Conservation (phyloP, 2,888 invertebrate species). For the Agrochola macilenta region DNA sequence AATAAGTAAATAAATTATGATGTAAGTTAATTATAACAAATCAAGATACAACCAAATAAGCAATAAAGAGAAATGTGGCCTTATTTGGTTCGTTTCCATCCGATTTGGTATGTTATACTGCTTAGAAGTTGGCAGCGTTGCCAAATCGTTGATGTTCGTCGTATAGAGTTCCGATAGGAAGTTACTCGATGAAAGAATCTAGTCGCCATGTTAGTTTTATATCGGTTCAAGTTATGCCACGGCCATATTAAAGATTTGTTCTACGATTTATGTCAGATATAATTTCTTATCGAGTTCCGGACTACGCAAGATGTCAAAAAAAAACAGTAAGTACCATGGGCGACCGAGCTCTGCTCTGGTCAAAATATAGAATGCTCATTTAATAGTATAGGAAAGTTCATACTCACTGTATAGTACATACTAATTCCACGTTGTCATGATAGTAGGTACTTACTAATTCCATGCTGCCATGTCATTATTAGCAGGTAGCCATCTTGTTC, state of each 20-base stretch:
- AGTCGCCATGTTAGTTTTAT: constrained; percentile 26
- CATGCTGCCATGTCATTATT: too few relatives aligned
- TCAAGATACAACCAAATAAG: background rate
- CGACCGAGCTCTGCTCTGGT: too few relatives aligned
- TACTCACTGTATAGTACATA: background rate
- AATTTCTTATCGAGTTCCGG: background rate
- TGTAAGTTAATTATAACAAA: background rate
- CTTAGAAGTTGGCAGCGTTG: constrained; percentile 50
- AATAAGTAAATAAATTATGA: background rate
- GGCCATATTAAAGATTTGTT: background rate
- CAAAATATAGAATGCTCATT: too few relatives aligned
- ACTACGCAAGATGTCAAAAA: background rate
- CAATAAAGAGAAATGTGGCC: constrained; percentile 1
- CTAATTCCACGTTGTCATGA: too few relatives aligned
- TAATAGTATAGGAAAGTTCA: too few relatives aligned
- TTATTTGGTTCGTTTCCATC: constrained; percentile 16
- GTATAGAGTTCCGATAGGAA: constrained; percentile 18
- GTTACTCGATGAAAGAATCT: constrained; percentile 28
- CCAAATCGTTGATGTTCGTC: constrained; percentile 49
- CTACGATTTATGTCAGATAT: background rate
- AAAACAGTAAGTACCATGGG: too few relatives aligned
- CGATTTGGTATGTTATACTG: constrained; percentile 1
- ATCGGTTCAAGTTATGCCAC: constrained; percentile 11
- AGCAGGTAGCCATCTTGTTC: too few relatives aligned
- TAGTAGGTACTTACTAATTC: too few relatives aligned